Base-by-base conservation (phyloP, 2,113 vertebrate species). In the Serilophus lunatus region DNA sequence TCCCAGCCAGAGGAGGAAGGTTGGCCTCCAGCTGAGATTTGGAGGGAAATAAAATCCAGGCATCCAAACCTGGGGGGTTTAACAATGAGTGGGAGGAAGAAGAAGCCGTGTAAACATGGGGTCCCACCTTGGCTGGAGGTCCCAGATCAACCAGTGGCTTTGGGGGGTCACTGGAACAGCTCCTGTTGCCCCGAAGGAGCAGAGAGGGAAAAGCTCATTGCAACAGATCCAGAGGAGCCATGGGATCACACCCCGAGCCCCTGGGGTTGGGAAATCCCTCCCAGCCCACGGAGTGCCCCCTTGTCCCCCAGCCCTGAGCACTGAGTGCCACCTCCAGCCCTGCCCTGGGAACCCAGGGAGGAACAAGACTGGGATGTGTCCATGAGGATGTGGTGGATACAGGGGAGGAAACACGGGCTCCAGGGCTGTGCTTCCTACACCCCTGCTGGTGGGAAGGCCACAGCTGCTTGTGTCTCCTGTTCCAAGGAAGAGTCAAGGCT, bases 11-110 rank as follows among this genome's bases (percentile, higher is more conserved):
- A 26, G 59, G 10, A 42, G 47, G 50, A 66, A 69, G 33, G 19
- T 16, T 57, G 31, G 35, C 44, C 38, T 28, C 47, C 0, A 0
- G 11, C 22, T 0, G 0, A 86, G 36, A 36, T n/a, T 12, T 42
- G 29, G 40, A 26, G 54, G 29, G 15, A 56, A 86, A 64, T 45
- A 4, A 78, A 61, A 40, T 9, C 1, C 40, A 47, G 42, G 18
- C 50, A 45, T 25, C 59, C 56, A 36, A 35, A 61, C 14, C 11
- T 64, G 31, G 40, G 35, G 40, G 10, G 13, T 44, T 92, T 60
- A 24, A 69, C 36, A 14, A 13, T 20, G 49, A 35, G n/a, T 13
- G 25, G 25, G 7, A 45, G 60, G 79, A 80, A 14, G 60, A 29
- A 38, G 0, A 33, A 51, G 12, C 69, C 3, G 0, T 51, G 5